These are phyloP conservation scores for Linnaemya tessellans DNA, from an alignment of 2,888 invertebrate genomes.

Conservation along the genomic window DNA sequence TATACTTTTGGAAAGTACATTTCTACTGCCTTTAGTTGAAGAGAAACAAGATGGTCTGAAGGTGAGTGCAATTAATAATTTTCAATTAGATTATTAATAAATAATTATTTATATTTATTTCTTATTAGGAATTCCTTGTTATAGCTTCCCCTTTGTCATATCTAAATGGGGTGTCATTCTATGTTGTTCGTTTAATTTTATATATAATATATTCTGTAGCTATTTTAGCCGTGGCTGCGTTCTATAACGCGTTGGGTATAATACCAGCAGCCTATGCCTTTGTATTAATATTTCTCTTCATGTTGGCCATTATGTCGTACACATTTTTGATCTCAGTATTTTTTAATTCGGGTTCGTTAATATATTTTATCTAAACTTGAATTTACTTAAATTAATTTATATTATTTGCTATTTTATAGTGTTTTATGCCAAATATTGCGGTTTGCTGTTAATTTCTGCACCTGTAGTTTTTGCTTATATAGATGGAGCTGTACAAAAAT, in stretches of 20 bases:
- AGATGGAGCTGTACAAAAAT: conserved; percentile 74
- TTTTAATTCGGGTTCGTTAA: conserved; percentile 80
- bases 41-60: conserved; percentile 86
- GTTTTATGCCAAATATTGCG: conserved; percentile 82
- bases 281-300: conserved; percentile 77
- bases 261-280: conserved; percentile 75
- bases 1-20: conserved; percentile 79
- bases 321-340: conserved; percentile 81
- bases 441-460: conserved; percentile 79
- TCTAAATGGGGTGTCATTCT: conserved; percentile 82
- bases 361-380: not conserved
- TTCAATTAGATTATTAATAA: not conserved
- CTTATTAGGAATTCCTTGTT: conserved; percentile 78
- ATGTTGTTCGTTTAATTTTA: conserved; percentile 77
- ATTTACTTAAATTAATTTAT: not conserved
- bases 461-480: conserved; percentile 79
- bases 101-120: not conserved
- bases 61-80: conserved; percentile 82
- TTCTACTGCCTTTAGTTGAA: conserved; percentile 85
- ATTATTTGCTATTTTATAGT: conserved; percentile 73
- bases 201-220: conserved; percentile 75
- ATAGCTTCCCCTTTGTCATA: conserved; percentile 81
- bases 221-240: conserved; percentile 75
- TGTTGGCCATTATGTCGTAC: conserved; percentile 80
- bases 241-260: conserved; percentile 76